Conservation (phyloP, 2,888 invertebrate genomes). For the Corythucha ciliata region DNA sequence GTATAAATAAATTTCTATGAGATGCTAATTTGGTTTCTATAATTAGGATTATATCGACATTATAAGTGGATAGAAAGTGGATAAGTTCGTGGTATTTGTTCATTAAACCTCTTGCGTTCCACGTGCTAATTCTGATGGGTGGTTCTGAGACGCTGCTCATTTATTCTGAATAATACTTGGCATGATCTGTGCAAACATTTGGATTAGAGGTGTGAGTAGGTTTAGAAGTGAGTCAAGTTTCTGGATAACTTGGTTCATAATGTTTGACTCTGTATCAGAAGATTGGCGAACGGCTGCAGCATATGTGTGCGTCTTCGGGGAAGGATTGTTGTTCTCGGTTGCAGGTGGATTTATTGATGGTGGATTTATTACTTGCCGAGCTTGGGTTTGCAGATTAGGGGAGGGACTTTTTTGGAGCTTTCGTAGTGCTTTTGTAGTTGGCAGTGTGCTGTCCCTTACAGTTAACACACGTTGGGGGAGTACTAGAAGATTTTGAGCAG, state of each 20-base stretch:
- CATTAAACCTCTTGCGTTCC: neutral
- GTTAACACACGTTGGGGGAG: conserved; percentile 3
- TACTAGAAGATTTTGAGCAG: neutral
- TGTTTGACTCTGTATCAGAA: too few relatives aligned
- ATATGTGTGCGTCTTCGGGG: too few relatives aligned
- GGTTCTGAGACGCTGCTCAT: neutral
- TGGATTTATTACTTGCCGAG: too few relatives aligned
- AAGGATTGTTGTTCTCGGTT: too few relatives aligned
- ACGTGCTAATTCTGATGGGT: conserved; percentile 2
- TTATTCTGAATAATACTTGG: neutral
- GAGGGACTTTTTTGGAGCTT: too few relatives aligned
- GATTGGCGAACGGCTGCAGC: too few relatives aligned
- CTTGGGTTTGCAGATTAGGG: too few relatives aligned
- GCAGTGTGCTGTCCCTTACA: conserved; percentile 3
- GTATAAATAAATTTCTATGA: neutral
- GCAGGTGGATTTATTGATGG: too few relatives aligned
- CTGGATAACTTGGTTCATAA: neutral
- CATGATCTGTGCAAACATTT: neutral
- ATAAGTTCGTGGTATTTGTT: conserved; percentile 4
- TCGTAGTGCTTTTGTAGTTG: conserved; percentile 8
- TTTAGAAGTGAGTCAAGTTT: conserved; percentile 10
- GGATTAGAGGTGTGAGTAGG: neutral
- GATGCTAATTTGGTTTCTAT: conserved; percentile 9
- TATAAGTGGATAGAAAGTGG: neutral
- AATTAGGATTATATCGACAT: conserved; percentile 6